Conservation (phyloP, 2,888 invertebrate species). For the Chrysopilus asiliformis region DNA sequence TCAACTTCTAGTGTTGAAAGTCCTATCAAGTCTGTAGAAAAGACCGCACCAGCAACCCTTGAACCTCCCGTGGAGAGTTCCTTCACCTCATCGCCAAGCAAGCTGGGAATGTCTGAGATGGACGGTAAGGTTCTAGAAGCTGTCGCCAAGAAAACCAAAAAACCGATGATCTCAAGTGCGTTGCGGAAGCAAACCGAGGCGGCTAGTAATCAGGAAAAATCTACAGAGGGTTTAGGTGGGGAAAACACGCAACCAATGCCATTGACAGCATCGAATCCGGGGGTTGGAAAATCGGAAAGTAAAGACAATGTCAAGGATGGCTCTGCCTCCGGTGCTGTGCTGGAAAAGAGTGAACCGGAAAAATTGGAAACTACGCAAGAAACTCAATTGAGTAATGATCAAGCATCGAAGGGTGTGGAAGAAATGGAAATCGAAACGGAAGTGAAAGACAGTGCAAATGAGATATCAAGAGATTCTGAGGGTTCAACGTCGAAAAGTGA, state of each 20-base stretch:
- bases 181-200: not conserved
- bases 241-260: not conserved
- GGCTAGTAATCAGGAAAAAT: not conserved
- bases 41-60: not conserved
- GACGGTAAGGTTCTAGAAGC: constrained; percentile 28
- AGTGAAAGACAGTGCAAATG: not conserved
- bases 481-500: not conserved
- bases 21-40: not conserved
- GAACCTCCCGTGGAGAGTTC: not conserved
- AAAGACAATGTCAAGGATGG: no score
- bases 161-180: constrained; percentile 21
- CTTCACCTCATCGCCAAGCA: not conserved
- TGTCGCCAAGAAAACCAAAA: constrained; percentile 33
- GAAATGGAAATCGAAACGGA: not conserved
- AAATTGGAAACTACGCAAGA: not conserved
- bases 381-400: not conserved
- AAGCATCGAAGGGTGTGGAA: no score
- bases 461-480: not conserved
- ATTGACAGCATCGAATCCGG: not conserved
- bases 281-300: not conserved
- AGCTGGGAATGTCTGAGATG: constrained; percentile 16
- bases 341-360: not conserved
- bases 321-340: not conserved
- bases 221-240: not conserved
- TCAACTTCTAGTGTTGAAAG: not conserved